Conservation (phyloP, 2,113 vertebrate genomes). For the Hemichromis elongatus region DNA sequence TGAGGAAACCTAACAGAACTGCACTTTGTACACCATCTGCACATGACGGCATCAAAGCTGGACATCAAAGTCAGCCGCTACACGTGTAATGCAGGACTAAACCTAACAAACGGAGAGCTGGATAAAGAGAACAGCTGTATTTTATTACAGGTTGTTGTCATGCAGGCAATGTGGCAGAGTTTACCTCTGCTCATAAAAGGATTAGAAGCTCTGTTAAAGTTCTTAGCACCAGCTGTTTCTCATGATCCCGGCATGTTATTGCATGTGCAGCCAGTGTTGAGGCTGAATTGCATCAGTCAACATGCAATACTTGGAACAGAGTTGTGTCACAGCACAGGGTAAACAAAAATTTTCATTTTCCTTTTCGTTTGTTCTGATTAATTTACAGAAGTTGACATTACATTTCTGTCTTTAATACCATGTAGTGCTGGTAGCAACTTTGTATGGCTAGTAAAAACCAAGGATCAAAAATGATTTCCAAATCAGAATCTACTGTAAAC, state of each 20-base stretch:
- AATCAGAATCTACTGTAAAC: not conserved
- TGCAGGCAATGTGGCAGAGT: not conserved
- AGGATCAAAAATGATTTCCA: accelerated
- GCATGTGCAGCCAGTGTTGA: not conserved
- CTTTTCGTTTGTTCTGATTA: not conserved
- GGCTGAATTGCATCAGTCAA: not conserved
- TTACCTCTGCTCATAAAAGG: not conserved
- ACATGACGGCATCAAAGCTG: not conserved
- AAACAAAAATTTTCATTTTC: not conserved
- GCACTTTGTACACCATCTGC: accelerated
- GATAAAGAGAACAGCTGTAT: not conserved
- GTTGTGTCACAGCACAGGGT: not conserved
- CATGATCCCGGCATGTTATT: not conserved
- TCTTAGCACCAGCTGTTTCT: not conserved
- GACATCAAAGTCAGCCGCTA: not conserved
- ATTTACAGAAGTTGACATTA: not conserved
- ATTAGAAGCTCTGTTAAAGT: not conserved
- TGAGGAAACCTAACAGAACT: not conserved
- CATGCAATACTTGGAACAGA: not conserved
- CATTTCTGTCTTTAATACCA: not conserved
- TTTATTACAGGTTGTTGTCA: not conserved
- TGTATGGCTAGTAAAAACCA: not conserved
- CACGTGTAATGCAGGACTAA: not conserved
- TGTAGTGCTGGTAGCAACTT: not conserved
- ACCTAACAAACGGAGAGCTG: not conserved